phyloP scores from a whole-genome alignment of 2,113 vertebrate genomes.

The Nerophis lumbriciformis region DNA sequence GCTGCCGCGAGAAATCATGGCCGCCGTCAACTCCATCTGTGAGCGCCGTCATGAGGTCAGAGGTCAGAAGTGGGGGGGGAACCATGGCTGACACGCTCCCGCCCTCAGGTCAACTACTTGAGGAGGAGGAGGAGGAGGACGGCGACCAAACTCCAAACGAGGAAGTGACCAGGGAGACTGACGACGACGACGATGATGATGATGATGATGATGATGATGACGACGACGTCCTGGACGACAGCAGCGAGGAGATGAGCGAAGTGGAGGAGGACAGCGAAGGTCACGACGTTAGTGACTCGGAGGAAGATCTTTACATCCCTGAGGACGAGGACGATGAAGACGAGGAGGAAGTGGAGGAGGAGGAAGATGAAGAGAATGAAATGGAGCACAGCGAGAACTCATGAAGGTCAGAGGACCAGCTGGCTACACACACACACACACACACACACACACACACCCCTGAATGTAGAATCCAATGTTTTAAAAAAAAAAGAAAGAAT shows the following conservation, averaged over 20 bases:
- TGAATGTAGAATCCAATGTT: too few relatives aligned
- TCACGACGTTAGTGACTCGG: slow-evolving; percentile 15
- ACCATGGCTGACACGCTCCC: not conserved
- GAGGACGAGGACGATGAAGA: slow-evolving; percentile 16
- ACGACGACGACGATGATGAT: slow-evolving; percentile 18
- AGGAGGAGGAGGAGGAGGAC: slow-evolving; percentile 51
- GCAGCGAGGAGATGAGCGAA: slow-evolving; percentile 51
- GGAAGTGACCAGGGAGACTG: slow-evolving; percentile 34
- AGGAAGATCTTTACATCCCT: slow-evolving; percentile 35
- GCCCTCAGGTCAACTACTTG: slow-evolving; percentile 29
- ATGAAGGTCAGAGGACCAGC: not conserved
- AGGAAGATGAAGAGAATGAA: not conserved
- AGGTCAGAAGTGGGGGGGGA: too few relatives aligned
- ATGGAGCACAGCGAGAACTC: not conserved
- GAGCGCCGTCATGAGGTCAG: slow-evolving; percentile 15
- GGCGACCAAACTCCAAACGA: slow-evolving; percentile 42
- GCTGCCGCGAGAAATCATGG: slow-evolving; percentile 27
- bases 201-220: slow-evolving; percentile 35
- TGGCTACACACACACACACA: too few relatives aligned
- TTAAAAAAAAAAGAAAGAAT: too few relatives aligned
- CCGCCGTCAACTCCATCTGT: slow-evolving; percentile 51
- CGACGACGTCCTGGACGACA: slow-evolving; percentile 39
- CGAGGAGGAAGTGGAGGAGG: not conserved
- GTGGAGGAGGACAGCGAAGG: slow-evolving; percentile 44
- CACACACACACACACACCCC: too few relatives aligned